Conservation (phyloP, 2,113 vertebrate species). For the Noctilio leporinus region DNA sequence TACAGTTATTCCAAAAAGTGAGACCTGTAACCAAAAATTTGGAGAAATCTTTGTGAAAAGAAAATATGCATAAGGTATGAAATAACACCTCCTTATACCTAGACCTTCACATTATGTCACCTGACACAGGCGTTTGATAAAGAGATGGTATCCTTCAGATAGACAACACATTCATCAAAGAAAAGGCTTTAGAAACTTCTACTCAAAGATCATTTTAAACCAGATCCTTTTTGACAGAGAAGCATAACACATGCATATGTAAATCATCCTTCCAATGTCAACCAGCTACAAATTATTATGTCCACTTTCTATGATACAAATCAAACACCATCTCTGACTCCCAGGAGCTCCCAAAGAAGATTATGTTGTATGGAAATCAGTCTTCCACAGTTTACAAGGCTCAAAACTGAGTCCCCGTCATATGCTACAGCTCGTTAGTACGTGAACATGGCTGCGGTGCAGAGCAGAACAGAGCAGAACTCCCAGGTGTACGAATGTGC, state of each 20-base stretch:
- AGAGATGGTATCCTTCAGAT: background rate
- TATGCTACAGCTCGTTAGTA: background rate
- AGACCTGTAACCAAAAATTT: background rate
- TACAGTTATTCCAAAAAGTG: background rate
- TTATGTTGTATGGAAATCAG: background rate
- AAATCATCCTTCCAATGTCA: background rate
- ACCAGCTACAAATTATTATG: background rate
- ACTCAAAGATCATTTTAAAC: background rate
- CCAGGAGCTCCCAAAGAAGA: background rate
- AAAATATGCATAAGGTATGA: background rate
- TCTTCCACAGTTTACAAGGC: background rate
- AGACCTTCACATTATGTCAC: background rate
- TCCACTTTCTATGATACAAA: background rate
- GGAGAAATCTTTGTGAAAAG: background rate
- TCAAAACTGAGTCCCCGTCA: background rate
- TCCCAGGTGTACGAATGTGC: rapidly evolving
- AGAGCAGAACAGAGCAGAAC: background rate
- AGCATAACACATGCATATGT: background rate
- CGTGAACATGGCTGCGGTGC: background rate
- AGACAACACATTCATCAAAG: background rate
- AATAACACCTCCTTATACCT: background rate
- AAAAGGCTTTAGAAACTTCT: background rate
- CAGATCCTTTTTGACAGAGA: background rate
- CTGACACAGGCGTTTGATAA: background rate
- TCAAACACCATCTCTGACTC: background rate